Evolutionary conservation across 37 sponge, comb jelly and placozoan genomes (phyloP), one percentile per base, ranked within the genome.

Genomic region (Beroe forskalii): DNA sequence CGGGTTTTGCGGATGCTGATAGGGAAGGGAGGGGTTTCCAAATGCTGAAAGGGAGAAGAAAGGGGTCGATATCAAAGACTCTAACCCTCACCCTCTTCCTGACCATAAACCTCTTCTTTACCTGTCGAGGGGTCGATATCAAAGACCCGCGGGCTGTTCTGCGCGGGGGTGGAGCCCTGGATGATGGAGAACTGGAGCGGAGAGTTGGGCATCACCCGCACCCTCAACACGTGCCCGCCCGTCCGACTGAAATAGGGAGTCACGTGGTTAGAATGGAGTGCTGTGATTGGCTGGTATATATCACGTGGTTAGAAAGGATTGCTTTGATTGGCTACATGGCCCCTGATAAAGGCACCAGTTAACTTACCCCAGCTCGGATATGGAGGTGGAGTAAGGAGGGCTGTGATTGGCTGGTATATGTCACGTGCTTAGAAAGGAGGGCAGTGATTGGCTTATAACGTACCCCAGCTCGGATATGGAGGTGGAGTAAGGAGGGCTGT

Each of bases 141-240:
- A 37, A 69, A 69, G 14, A 33, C 12, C 8, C 72, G 35, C 17
- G 72, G 72, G 32, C 72, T 69, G 72, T 69, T 69, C 72, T 69
- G 72, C 1, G 72, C 72, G 38, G 72, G 38, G 32, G 72, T 69
- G 32, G 72, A 69, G 4, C 72, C 72, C 72, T 69, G 72, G 38
- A 69, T 69, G 72, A 69, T 69, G 38, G 72, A 69, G 72, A 32
- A 69, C 32, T 69, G 72, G 1, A 69, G 72, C 27, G 72, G 72
- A 36, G 72, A 69, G 36, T 32, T 32, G 36, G 72, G 72, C 17
- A 69, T 27, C 38, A 32, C 72, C 32, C 38, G 35, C 20, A 69
- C 38, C 32, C 32, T 32, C 19, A 35, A 14, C 2, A 69, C 72
- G 1, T 69, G 72, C 12, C 38, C 32, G 4, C 72, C 72, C 1